Evolutionary conservation across 2,113 vertebrate species (phyloP), one percentile per base, ranked within the genome.

Genomic region (Nannobrachium achirus): DNA sequence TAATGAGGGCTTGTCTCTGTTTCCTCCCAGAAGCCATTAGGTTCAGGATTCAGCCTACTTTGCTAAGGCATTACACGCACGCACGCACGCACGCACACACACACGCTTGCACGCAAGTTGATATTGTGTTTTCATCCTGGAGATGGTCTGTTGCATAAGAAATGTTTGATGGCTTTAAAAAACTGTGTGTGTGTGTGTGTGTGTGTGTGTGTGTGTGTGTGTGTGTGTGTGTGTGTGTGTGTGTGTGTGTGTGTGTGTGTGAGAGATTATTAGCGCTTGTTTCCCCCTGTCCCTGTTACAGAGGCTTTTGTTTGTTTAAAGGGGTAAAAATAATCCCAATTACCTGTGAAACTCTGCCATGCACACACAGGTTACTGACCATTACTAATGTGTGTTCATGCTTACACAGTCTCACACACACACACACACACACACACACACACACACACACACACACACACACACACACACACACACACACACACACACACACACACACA

Each of bases 1-100:
- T 74, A 76, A 83, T 66, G 78, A 78, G 56, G 51, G 61, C 44
- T 63, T 25, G 44, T 14, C 46, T 38, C 40, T 20, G 5, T 7
- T 69, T 20, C n/a, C 74, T 71, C 63, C 40, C 33, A 60, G 74
- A 76, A 76, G 59, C 63, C 74, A 65, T 72, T 73, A 68, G 50
- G 11, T 63, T 55, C 69, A 20, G 49, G 68, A 62, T 75, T 73
- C 67, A 51, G 7, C 38, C 48, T 20, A 42, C 56, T 69, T 42
- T 57, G 20, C 62, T 71, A 53, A 70, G 14, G 15, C 7, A 14
- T 46, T 42, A 49, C 40, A 72, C 71, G 68, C 1, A 20, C 45
- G 20, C 20, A 25, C 20, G 20, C 20, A 25, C 20, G 25, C 25
- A 33, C 25, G 25, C 25, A 33, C 25, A 2, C 25, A 33, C 25